A percentile compares a stretch with the other conserved stretches of the same genome.
phyloP scores from a whole-genome alignment of 2,888 invertebrate genomes.

The Pyrocoelia pectoralis region DNA sequence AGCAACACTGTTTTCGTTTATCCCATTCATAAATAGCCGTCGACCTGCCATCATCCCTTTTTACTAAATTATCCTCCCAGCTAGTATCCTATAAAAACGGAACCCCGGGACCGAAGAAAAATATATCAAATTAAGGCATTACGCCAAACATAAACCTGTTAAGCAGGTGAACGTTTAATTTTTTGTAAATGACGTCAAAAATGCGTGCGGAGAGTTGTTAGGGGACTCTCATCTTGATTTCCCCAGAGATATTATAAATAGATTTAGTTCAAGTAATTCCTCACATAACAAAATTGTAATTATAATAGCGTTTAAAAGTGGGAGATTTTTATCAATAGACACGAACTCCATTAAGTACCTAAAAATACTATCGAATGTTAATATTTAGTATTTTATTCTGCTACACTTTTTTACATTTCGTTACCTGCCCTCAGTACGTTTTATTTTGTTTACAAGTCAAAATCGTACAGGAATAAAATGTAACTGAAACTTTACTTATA shows the following conservation, averaged over 20 bases:
- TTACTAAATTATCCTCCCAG: slow-evolving; percentile 8
- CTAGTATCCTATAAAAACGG: background rate
- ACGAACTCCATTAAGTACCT: background rate
- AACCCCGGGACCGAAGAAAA: background rate
- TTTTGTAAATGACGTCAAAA: slow-evolving; percentile 28
- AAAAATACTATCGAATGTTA: slow-evolving; percentile 4
- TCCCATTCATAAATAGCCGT: slow-evolving; percentile 47
- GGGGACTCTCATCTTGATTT: slow-evolving; percentile 22
- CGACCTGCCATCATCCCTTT: slow-evolving; percentile 17
- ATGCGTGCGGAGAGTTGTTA: slow-evolving; percentile 22
- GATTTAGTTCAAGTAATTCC: slow-evolving; percentile 9
- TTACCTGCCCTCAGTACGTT: background rate
- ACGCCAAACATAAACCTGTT: slow-evolving; percentile 11
- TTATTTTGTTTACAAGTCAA: slow-evolving; percentile 5
- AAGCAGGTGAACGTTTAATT: slow-evolving; percentile 1
- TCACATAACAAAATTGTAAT: slow-evolving; percentile 8
- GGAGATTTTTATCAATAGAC: slow-evolving; percentile 3
- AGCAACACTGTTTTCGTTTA: slow-evolving; percentile 46
- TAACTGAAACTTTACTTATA: background rate
- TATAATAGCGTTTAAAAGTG: background rate
- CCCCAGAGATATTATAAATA: slow-evolving; percentile 23
- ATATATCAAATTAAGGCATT: slow-evolving; percentile 5
- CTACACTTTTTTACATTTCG: background rate
- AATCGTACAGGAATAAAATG: background rate
- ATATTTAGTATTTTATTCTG: background rate